Evolutionary conservation across 2,888 invertebrate genomes (phyloP), one percentile per base, ranked within the genome.

Genomic region (Ellobium chinense): DNA sequence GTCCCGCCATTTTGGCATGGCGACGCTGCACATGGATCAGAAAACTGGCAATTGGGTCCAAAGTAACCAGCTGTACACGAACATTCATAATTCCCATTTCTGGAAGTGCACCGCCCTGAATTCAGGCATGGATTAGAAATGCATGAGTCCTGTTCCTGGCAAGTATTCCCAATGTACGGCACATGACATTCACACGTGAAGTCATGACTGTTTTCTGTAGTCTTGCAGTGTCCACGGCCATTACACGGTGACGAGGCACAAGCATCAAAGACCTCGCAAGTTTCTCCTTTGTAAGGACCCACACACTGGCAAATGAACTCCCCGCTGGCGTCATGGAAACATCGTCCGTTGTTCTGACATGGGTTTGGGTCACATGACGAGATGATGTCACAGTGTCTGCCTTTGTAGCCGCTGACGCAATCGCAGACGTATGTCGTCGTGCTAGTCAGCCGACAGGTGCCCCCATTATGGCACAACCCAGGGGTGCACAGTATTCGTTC

Each of bases 51-150:
- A 0, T 36, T 62, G 9, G 24, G 21, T 21, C 76, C 76, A 18
- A 31, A 65, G 24, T 54, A 76, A 27, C 66, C 76, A 1, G 14
- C 1, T 4, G 27, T 0, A 27, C 76, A 76, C 1, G 27, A 12
- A n/a, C 76, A 76, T 5, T 34, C 46, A 27, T 46, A 65, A n/a
- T 24, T 54, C 12, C 27, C 39, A 24, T 27, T 31, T 24, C 39
- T 54, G 34, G 65, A 1, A n/a, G 29, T 1, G 29, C 76, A 76
- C 1, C 34, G 34, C n/a, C 76, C 76, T 14, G 36, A 65, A 34
- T 76, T 65, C 18, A 65, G 66, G 58, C 76, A 76, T 14, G 76
- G 76, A n/a, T 66, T 76, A 27, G 76, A 56, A 56, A 56, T 4
- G 27, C 76, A 76, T 2, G 65, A 31, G 18, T 76, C 66, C 0